Conservation (phyloP, 2,888 invertebrate genomes). For the Scaptomyza flava region DNA sequence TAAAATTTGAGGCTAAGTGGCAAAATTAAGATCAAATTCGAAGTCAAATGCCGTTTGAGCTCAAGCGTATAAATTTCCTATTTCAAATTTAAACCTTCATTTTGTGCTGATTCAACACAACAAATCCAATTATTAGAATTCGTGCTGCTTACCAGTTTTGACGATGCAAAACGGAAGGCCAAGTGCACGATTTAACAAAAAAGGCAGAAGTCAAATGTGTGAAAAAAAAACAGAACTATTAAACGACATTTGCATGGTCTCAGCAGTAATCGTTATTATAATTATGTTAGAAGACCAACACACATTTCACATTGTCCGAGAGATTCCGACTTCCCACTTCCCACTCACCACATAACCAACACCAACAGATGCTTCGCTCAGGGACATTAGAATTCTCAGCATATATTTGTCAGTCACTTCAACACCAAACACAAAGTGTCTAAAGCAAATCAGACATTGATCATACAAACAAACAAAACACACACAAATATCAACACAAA, state of each 20-base stretch:
- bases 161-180: constrained; percentile 48
- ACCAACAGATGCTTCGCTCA: constrained; percentile 20
- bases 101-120: constrained; percentile 46
- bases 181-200: constrained; percentile 12
- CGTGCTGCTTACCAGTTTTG: constrained; percentile 17
- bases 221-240: constrained; percentile 15
- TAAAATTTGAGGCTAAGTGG: neutral
- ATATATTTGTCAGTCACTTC: constrained; percentile 60
- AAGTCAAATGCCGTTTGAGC: neutral
- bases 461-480: constrained; percentile 49
- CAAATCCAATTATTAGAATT: constrained; percentile 42
- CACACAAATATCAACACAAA: constrained; percentile 15
- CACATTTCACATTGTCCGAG: constrained; percentile 5
- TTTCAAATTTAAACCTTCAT: constrained; percentile 9
- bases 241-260: constrained; percentile 46
- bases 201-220: constrained; percentile 26
- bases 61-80: neutral
- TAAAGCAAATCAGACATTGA: constrained; percentile 54
- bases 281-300: constrained; percentile 4
- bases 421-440: constrained; percentile 40
- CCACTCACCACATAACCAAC: neutral
- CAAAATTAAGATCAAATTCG: neutral
- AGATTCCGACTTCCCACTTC: constrained; percentile 17
- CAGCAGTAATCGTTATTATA: constrained; percentile 14
- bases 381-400: constrained; percentile 35